Conservation (phyloP, 2,113 vertebrate genomes). For the Campylorhamphus procurvoides region DNA sequence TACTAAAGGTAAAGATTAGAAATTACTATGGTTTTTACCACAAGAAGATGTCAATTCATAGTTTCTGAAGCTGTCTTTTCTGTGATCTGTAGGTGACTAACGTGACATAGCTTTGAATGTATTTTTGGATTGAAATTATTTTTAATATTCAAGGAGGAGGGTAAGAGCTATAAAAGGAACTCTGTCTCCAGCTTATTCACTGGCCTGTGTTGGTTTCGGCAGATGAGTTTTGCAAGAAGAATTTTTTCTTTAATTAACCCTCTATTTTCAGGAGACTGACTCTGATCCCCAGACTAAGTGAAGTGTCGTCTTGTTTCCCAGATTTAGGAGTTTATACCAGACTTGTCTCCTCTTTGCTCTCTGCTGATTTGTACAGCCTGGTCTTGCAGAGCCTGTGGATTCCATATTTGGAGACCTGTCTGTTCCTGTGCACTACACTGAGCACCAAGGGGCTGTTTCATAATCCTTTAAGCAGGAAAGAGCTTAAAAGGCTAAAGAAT, state of each 20-base stretch:
- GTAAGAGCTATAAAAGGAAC: background rate
- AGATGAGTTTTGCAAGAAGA: background rate
- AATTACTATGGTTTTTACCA: background rate
- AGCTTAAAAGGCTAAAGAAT: conserved; percentile 37
- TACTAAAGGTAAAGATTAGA: background rate
- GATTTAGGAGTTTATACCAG: background rate
- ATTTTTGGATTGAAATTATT: background rate
- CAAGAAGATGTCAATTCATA: background rate
- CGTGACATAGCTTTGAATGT: background rate
- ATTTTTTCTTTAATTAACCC: conserved; percentile 1
- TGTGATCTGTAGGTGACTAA: background rate
- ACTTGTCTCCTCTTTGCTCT: background rate
- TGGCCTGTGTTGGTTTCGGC: background rate
- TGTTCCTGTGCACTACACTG: background rate
- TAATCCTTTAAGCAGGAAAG: conserved; percentile 56
- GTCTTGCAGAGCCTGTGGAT: background rate
- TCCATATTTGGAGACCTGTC: background rate
- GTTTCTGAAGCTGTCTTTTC: background rate
- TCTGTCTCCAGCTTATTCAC: background rate
- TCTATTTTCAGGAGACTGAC: background rate
- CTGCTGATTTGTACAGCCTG: background rate
- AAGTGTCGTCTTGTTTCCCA: background rate
- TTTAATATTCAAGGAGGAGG: background rate
- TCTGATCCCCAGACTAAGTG: background rate
- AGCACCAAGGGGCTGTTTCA: background rate